Evolutionary conservation across 2,888 invertebrate species (phyloP).

Genomic region (Bugulina stolonifera): DNA sequence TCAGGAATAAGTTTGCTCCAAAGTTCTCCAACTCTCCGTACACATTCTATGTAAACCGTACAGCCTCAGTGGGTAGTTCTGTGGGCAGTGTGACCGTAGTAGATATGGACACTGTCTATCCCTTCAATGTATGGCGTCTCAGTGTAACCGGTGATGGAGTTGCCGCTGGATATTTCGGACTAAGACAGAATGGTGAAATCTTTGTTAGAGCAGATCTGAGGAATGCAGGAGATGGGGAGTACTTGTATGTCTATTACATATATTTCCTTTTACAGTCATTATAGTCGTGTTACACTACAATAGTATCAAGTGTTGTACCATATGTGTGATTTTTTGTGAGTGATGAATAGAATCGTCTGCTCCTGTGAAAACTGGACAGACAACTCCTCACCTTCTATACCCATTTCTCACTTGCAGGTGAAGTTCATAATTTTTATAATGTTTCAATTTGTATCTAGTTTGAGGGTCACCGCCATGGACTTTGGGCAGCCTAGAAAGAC

Average conservation of each 20-base stretch:
- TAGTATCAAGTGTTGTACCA: too few species aligned
- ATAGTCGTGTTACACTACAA: too few species aligned
- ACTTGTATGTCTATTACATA: constrained; percentile 5
- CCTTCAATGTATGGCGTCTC: not conserved
- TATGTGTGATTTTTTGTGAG: too few species aligned
- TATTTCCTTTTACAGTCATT: too few species aligned
- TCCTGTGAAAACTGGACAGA: too few species aligned
- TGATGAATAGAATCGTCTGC: too few species aligned
- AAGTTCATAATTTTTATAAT: too few species aligned
- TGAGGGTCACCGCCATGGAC: constrained; percentile 33
- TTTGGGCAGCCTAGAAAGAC: constrained; percentile 31
- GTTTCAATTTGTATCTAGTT: too few species aligned
- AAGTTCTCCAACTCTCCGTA: constrained; percentile 10
- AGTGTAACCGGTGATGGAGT: constrained; percentile 16
- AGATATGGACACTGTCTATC: constrained; percentile 20
- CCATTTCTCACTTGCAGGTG: too few species aligned
- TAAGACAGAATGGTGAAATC: not conserved
- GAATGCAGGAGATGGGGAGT: not conserved
- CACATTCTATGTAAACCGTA: not conserved
- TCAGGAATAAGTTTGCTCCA: not conserved
- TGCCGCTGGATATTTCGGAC: not conserved
- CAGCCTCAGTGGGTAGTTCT: not conserved
- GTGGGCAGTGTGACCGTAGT: not conserved
- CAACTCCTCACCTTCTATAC: too few species aligned
- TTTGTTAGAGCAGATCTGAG: not conserved